Base-by-base conservation (phyloP, 1,140 invertebrate genomes). In the Drosophila eugracilis region DNA sequence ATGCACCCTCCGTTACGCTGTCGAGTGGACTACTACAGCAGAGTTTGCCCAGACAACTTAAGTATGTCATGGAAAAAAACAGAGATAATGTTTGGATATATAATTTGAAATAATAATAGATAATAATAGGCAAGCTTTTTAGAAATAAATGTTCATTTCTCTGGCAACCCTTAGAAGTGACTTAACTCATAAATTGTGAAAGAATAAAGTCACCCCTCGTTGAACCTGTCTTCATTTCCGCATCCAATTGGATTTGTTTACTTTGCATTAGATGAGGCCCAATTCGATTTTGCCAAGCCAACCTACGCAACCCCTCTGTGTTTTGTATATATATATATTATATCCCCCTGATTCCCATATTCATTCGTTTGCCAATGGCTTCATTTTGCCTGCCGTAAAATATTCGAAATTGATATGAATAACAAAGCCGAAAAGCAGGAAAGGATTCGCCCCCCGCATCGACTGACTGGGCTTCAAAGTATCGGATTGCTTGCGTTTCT, bases 401-500 rank as follows among this genome's bases (percentile, higher is more conserved):
- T 79, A 79, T 79, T 70, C 49, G 42, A 79, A 75, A 75, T 79
- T 75, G 57, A 80, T 79, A 76, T 59, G 57, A 66, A 76, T 52
- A 39, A 72, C 42, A 65, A 41, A 58, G 26, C 7, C 30, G 44
- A n/a, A n/a, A n/a, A 30, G 49, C 26, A 14, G 26, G n/a, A 50
- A 41, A 21, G 19, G 28, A 75, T 41, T 28, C 39, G 12, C 22
- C 28, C 28, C n/a, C 28, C 28, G 9, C 9, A 9, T n/a, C n/a
- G 14, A 37, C 24, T 12, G 3, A n/a, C 21, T 39, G 28, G 28
- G 36, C 15, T 17, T 21, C 22, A 14, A 26, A 45, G 54, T 66
- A 37, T 65, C 57, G 30, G 15, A 42, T 62, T 45, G 52, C 50
- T 19, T 39, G 53, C 58, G 19, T 24, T 24, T 1, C 10, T n/a